phyloP scores from a whole-genome alignment of 2,113 vertebrate species.

The Hippocampus barbouri region DNA sequence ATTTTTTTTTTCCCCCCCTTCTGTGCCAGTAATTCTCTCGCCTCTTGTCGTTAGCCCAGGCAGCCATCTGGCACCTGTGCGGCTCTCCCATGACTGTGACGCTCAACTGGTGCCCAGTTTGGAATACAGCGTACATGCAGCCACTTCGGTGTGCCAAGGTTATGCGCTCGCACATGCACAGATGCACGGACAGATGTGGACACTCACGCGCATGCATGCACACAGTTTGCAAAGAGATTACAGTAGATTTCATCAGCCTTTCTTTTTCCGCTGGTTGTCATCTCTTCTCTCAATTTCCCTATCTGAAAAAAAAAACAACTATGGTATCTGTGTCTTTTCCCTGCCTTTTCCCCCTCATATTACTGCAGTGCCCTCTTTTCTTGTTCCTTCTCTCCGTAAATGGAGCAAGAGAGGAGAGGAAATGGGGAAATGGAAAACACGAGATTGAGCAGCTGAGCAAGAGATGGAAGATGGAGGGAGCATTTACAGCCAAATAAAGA shows the following conservation, averaged over 20 bases:
- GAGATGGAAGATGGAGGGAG: conserved; percentile 8
- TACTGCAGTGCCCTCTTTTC: conserved; percentile 28
- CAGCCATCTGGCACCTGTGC: conserved; percentile 36
- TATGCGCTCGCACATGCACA: too few species aligned
- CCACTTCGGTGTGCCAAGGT: background rate
- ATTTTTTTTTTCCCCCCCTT: conserved; percentile 31
- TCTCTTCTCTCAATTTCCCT: conserved; percentile 23
- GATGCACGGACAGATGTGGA: background rate
- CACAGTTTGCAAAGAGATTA: conserved; percentile 26
- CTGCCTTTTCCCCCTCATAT: conserved; percentile 7
- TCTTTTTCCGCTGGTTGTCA: conserved; percentile 12
- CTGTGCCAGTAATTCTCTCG: conserved; percentile 13
- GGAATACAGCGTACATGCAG: background rate
- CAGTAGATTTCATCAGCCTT: conserved; percentile 34
- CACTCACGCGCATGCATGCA: conserved; percentile 2
- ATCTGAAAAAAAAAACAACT: conserved; percentile 24
- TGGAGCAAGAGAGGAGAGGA: conserved; percentile 39
- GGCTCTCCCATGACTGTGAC: conserved; percentile 29
- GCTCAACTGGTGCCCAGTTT: conserved; percentile 17
- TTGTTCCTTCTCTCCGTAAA: conserved; percentile 45
- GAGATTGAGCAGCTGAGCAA: conserved; percentile 11
- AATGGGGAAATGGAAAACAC: conserved; percentile 41
- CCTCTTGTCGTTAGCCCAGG: background rate
- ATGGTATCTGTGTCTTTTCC: conserved; percentile 39
- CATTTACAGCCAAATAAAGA: conserved; percentile 61